Evolutionary conservation across 2,113 vertebrate species (phyloP).

Genomic region (Eidolon helvum): DNA sequence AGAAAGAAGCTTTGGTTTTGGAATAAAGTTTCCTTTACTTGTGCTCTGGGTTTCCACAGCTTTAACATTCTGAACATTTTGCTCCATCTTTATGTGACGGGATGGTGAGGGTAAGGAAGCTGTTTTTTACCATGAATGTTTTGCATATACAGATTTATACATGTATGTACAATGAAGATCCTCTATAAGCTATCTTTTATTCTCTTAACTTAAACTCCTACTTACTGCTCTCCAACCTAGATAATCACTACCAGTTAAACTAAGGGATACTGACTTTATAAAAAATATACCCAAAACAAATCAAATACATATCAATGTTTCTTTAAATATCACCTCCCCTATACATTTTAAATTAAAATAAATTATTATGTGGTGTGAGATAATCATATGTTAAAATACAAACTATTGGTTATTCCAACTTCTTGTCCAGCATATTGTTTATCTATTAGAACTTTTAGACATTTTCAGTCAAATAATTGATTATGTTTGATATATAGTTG

Average conservation of each 20-base stretch:
- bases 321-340: background rate
- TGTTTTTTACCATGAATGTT: background rate
- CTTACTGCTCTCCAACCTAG: background rate
- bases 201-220: background rate
- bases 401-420: background rate
- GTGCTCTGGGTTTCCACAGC: background rate
- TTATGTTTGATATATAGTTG: background rate
- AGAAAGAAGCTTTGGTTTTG: background rate
- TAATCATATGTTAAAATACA: background rate
- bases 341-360: constrained; percentile 3
- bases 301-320: background rate
- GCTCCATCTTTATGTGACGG: background rate
- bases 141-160: background rate
- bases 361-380: background rate
- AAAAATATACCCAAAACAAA: background rate
- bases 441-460: background rate
- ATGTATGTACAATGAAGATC: background rate
- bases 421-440: background rate
- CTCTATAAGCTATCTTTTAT: background rate
- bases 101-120: background rate
- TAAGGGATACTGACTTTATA: background rate
- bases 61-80: background rate
- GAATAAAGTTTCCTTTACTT: background rate
- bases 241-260: background rate
- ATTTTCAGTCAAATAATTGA: background rate